Evolutionary conservation across 2,797 vertebrate genomes (phyloP), one percentile per base, ranked within the genome.

Genomic region (Takifugu rubripes): DNA sequence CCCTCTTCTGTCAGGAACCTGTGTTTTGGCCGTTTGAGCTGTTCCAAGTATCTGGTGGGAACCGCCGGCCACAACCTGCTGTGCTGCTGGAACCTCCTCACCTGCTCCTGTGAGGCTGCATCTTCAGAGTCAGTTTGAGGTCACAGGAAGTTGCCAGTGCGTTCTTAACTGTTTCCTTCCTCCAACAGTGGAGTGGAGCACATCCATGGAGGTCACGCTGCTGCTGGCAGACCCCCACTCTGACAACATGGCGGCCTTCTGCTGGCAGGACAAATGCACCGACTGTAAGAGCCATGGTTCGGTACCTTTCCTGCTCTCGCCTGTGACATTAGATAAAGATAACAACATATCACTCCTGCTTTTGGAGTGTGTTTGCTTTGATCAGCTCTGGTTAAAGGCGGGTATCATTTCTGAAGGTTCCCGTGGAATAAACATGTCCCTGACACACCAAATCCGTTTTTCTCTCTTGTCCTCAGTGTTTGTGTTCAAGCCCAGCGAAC

Each of bases 1-100:
- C 15, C 74, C 75, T 59, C 57, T 86, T 72, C 76, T 14, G 66
- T 24, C 84, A 99, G 97, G 87, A 79, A 93, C 60, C 90, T 99
- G 66, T 97, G 94, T 85, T 99, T 99, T 73, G 95, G 97, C 16
- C 92, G 84, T 69, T 78, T 91, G 17, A 94, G 91, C 43, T 96
- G 94, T 81, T 96, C 94, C 15, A 99, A 94, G 72, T 99, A 94
- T 88, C 93, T 99, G 66, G 84, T 99, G 55, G 92, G 92, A 68
- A 87, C 91, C 57, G 95, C 93, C n/a, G 85, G 76, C 31, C 77
- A 69, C 56, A 91, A 90, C 59, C 89, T 94, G 63, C 91, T 98
- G 40, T 96, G 93, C 88, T 98, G 95, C 86, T 99, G 97, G 97
- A 97, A 99, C 88, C 92, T 99, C 25, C 95, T 99, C 80, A 96